Base-by-base conservation (phyloP, 2,888 invertebrate species). In the Stenodera caucasica region DNA sequence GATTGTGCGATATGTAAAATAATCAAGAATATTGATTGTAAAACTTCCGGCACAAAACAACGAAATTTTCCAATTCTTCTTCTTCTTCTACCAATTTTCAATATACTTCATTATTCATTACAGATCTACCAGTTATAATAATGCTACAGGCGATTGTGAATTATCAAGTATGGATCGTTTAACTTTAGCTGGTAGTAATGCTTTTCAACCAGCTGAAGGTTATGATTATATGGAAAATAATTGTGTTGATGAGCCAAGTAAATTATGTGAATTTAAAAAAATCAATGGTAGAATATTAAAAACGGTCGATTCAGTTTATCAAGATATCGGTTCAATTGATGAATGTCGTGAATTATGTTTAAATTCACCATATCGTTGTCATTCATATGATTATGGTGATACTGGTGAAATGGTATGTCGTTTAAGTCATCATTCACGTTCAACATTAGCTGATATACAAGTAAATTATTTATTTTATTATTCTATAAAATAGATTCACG, bases 391-490 rank as follows among this genome's bases (percentile, higher is more conserved):
- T 80, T 94, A 92, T 79, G 94, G 94, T 54, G 96, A 95, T 78
- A 94, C 94, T 68, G 94, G 94, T 57, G 95, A 95, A 75, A 90
- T 92, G 84, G 94, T 96, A 53, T 96, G 96, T 83, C 88, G 96
- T 73, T 86, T 96, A 29, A 94, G 94, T 69, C 96, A 96, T 83
- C 94, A 96, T 79, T 91, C 94, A 55, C 87, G 92, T 69, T 91
- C 94, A 37, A 94, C 95, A 15, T 86, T 96, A 64, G 89, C 91
- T 53, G 93, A 94, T 77, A 92, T 94, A 71, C 91, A 92, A 85
- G 93, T 90, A 81, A 77, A 74, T 70, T 37, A 33, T 11, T 5
- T 5, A 15, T 14, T n/a, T n/a, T n/a, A n/a, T n/a, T n/a, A n/a
- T n/a, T n/a, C n/a, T n/a, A 49, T 49, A 6, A 15, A 29, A 23